phyloP scores from a whole-genome alignment of 2,888 invertebrate genomes.

The Cantharis rufa region DNA sequence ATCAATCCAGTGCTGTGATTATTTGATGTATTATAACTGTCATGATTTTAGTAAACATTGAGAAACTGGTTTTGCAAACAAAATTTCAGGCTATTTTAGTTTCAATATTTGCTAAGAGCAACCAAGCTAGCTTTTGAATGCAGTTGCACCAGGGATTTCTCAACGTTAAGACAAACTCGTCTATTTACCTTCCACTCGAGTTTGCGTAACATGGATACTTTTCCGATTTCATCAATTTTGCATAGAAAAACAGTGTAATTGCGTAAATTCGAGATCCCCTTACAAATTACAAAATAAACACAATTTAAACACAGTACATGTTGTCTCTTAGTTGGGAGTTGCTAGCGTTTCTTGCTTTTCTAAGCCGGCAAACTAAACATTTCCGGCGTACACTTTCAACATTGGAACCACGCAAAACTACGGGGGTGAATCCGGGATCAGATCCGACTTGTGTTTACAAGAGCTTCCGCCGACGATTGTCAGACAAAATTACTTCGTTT shows the following conservation, averaged over 20 bases:
- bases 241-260: conserved; percentile 8
- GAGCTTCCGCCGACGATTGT: not conserved
- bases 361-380: conserved; percentile 24
- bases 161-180: conserved; percentile 14
- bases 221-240: conserved; percentile 14
- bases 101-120: conserved; percentile 21
- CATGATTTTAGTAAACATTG: not conserved
- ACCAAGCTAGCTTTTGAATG: conserved; percentile 10
- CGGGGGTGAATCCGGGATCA: not conserved
- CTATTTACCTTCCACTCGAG: conserved; percentile 13
- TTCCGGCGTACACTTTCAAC: conserved; percentile 14
- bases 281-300: conserved; percentile 19
- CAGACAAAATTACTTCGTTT: not conserved
- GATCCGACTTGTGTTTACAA: not conserved
- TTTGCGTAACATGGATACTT: conserved; percentile 10
- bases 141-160: conserved; percentile 14
- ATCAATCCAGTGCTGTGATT: not conserved
- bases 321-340: conserved; percentile 17
- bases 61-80: not conserved
- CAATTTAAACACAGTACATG: conserved; percentile 21
- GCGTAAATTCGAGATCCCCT: not conserved
- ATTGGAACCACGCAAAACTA: not conserved
- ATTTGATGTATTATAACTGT: not conserved
- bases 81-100: conserved; percentile 11
- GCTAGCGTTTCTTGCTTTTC: conserved; percentile 14